Base-by-base conservation (phyloP, 1,140 invertebrate genomes). In the Sipha flava region DNA sequence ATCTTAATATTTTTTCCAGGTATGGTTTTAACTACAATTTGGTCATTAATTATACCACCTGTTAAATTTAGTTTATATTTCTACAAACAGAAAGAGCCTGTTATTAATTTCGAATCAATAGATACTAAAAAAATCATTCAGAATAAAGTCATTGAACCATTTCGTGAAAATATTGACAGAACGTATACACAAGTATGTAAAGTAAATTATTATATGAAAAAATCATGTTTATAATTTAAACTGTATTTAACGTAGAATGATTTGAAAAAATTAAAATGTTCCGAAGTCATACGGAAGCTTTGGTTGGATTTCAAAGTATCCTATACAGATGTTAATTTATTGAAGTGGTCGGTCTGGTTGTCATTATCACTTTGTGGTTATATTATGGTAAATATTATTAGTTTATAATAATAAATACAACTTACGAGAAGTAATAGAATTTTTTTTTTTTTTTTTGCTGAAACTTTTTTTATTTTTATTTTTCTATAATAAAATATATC, bases 261-360 rank as follows among this genome's bases (percentile, higher is more conserved):
- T 1, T 52, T 52, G 3, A 21, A 21, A 54, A 79, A 52, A 79
- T 37, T 62, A 34, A 59, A 62, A 26, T 62, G 1, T 2, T 18
- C 21, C 29, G 57, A 45, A 59, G 72, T 77, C 18, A 34, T 75
- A 3, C 34, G 34, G 52, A 79, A 49, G 34, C 18, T 81, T 10
- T 79, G 75, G 66, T 23, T 23, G 18, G 81, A 81, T 73, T 79
- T 81, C 9, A 75, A 40, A 34, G 18, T 54, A 43, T 21, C 81
- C 16, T 81, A 79, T n/a, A 31, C 66, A 5, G 79, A 81, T 47
- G 23, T 57, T 29, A 45, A 80, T 9, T 73, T 81, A 31, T 54
- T 81, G 14, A 80, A 79, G 52, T 81, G 81, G 81, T 80, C 81
- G 6, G 9, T 79, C 9, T 81, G 80, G 80, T 81, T 79, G 81